Base-by-base conservation (phyloP, 1,140 invertebrate genomes). In the Drosophila takahashii region DNA sequence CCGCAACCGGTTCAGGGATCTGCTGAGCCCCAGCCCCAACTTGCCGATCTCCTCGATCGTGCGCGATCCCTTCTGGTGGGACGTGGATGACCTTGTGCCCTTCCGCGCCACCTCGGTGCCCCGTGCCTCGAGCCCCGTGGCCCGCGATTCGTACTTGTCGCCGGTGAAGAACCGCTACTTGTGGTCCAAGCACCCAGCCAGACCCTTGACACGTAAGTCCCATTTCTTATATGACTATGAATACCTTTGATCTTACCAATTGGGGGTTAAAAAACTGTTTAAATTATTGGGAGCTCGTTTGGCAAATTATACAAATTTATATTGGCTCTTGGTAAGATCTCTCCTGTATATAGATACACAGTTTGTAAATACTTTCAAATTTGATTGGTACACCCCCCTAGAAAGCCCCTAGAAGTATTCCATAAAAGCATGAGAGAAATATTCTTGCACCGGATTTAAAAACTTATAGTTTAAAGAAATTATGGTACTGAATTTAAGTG, bases 81-180 rank as follows among this genome's bases (percentile, higher is more conserved):
- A 95, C 93, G 96, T 95, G 92, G 96, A 96, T 60, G 95, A 95
- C 92, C 94, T 96, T 91, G 94, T 94, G 92, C 96, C 96, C 51
- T 95, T 94, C 92, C 94, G 95, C 66, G 93, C 94, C 75, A 94
- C 93, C 86, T 91, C 90, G 65, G 83, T 90, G 86, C 96, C 96
- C 58, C 79, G 90, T 54, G 90, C 71, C 50, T 91, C 90, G 47
- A 91, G 90, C 77, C 97, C 96, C 87, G 96, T 95, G 93, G 94
- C 97, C 81, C 94, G 96, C 65, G 96, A 96, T 93, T 97, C 96
- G 83, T 97, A 96, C 93, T 95, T 97, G 89, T 97, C 96, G 79
- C 96, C 96, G 51, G 94, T 97, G 90, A 97, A 97, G 94, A 96
- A 96, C 93, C 96, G 95, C 93, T 97, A 96, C 93, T 94, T 97